These are phyloP conservation scores for Pygoscelis adeliae DNA, from an alignment of 2,113 vertebrate species.

Conservation along the genomic window DNA sequence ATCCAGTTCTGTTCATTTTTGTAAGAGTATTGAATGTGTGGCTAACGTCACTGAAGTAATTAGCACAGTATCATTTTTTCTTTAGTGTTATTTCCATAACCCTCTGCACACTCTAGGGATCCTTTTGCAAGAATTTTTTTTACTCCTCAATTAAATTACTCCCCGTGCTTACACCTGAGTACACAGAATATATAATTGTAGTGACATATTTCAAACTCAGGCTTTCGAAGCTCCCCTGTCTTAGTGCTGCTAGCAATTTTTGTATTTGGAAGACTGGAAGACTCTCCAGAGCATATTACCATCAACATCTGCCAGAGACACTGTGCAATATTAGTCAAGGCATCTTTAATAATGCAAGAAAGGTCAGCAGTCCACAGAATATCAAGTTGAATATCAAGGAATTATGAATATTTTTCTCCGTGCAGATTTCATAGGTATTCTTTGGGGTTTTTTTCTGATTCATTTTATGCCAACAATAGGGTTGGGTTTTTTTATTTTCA, in stretches of 20 bases:
- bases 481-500: not conserved
- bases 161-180: not conserved
- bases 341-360: slow-evolving; percentile 63
- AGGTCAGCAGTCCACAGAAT: slow-evolving; percentile 44
- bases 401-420: not conserved
- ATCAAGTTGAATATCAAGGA: slow-evolving; percentile 1
- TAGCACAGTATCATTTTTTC: not conserved
- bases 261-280: not conserved
- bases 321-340: slow-evolving; percentile 30
- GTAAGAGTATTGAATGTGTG: not conserved
- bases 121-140: not conserved
- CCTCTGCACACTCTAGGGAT: not conserved
- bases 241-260: not conserved
- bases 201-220: slow-evolving; percentile 13
- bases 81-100: not conserved
- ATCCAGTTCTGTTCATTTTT: not conserved
- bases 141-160: not conserved
- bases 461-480: not conserved
- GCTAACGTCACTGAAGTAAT: not conserved
- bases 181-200: not conserved
- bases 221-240: not conserved
- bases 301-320: slow-evolving; percentile 27
- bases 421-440: not conserved
- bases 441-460: not conserved
- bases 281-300: slow-evolving; percentile 32